Percentiles rank a stretch among this genome's conserved stretches.
Conservation (phyloP, 2,888 invertebrate genomes). For the Thelaira solivaga region DNA sequence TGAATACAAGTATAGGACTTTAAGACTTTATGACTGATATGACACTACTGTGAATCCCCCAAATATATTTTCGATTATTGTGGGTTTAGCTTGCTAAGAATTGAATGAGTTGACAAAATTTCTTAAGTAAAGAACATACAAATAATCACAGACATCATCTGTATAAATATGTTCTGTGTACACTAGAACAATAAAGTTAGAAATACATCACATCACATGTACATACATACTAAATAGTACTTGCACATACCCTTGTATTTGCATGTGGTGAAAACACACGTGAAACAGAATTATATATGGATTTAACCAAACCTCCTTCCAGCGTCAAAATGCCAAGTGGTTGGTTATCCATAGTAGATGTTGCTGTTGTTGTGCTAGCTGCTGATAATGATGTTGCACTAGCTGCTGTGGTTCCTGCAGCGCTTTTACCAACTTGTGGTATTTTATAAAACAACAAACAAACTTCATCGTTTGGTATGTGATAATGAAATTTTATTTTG, state of each 20-base stretch:
- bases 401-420: slow-evolving; percentile 11
- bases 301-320: slow-evolving; percentile 77
- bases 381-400: slow-evolving; percentile 30
- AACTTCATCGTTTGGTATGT: slow-evolving; percentile 76
- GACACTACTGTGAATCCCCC: too few species aligned
- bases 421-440: slow-evolving; percentile 71
- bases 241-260: slow-evolving; percentile 73
- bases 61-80: too few species aligned
- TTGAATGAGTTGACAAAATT: too few species aligned
- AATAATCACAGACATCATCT: too few species aligned
- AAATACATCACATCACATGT: slow-evolving; percentile 58
- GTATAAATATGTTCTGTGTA: too few species aligned
- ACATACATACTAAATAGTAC: too few species aligned
- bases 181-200: neutral
- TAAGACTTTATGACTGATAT: too few species aligned
- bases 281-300: slow-evolving; percentile 78
- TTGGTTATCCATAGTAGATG: slow-evolving; percentile 63
- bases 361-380: slow-evolving; percentile 16
- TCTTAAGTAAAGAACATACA: too few species aligned
- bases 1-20: too few species aligned
- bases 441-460: slow-evolving; percentile 77
- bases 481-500: slow-evolving; percentile 77
- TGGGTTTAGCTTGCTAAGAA: too few species aligned
- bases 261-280: slow-evolving; percentile 77
- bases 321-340: slow-evolving; percentile 77